Percentiles rank a stretch among this genome's conserved stretches.
Evolutionary conservation across 2,797 vertebrate genomes (phyloP).

Genomic region (Natrix natrix): DNA sequence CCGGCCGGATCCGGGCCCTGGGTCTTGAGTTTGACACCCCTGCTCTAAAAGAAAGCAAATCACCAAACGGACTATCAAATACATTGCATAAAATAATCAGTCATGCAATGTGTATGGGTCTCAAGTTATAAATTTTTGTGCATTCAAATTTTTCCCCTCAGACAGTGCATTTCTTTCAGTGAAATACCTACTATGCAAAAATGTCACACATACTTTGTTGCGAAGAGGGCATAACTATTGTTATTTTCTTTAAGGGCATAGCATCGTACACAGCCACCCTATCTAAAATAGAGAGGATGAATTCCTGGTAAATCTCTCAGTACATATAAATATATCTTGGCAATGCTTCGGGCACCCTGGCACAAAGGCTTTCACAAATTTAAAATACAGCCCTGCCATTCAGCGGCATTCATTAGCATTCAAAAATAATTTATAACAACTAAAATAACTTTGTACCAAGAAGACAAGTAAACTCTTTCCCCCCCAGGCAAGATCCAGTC

Average conservation of each 20-base stretch:
- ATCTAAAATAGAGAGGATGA: background rate
- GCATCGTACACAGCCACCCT: constrained; percentile 18
- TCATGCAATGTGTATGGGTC: background rate
- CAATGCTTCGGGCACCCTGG: constrained; percentile 11
- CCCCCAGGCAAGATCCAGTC: background rate
- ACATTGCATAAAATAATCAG: background rate
- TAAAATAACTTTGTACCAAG: background rate
- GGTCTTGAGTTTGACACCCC: too few relatives aligned
- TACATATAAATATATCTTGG: background rate
- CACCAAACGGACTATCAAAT: background rate
- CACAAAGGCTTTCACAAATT: constrained; percentile 31
- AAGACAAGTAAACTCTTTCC: too few relatives aligned
- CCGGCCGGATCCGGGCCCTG: too few relatives aligned
- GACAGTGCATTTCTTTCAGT: background rate
- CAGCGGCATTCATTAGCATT: constrained; percentile 35
- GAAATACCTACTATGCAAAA: constrained; percentile 34
- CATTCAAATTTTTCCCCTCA: background rate
- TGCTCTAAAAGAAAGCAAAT: background rate
- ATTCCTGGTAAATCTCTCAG: background rate
- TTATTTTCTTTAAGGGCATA: constrained; percentile 37
- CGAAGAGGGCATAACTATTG: constrained; percentile 40
- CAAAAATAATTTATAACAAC: constrained; percentile 15
- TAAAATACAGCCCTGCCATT: background rate
- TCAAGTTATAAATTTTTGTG: background rate
- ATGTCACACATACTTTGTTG: constrained; percentile 37